These are phyloP conservation scores for Pseudonaja textilis DNA, from an alignment of 2,113 vertebrate species.

Conservation along the genomic window DNA sequence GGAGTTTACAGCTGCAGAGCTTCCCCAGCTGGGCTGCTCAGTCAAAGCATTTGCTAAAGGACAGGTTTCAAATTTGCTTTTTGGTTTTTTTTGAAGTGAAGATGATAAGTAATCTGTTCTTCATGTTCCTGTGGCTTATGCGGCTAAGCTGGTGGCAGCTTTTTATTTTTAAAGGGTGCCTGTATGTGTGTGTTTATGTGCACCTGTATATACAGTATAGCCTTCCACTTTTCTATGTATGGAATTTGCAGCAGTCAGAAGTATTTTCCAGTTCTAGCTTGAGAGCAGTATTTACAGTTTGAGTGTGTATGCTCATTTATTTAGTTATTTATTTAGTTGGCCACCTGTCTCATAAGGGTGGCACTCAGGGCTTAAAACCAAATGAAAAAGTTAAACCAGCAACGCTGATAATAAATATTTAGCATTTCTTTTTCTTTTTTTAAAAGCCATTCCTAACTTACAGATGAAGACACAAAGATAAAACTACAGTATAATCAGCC, in stretches of 20 bases:
- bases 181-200: not conserved
- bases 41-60: not conserved
- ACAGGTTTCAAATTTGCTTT: not conserved
- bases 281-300: not conserved
- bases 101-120: not conserved
- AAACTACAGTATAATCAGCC: not conserved
- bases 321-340: not conserved
- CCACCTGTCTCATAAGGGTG: not conserved
- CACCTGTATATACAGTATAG: not conserved
- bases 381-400: not conserved
- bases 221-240: not conserved
- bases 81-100: not conserved
- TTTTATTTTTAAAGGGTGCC: not conserved
- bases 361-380: not conserved
- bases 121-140: not conserved
- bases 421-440: not conserved
- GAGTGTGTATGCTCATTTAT: not conserved
- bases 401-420: not conserved
- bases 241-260: not conserved
- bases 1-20: too few species aligned
- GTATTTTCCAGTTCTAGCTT: not conserved
- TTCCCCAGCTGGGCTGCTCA: not conserved
- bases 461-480: not conserved
- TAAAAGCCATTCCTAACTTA: not conserved
- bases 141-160: not conserved